These are phyloP conservation scores for Elmis aenea DNA, from an alignment of 2,888 invertebrate species.

Conservation along the genomic window DNA sequence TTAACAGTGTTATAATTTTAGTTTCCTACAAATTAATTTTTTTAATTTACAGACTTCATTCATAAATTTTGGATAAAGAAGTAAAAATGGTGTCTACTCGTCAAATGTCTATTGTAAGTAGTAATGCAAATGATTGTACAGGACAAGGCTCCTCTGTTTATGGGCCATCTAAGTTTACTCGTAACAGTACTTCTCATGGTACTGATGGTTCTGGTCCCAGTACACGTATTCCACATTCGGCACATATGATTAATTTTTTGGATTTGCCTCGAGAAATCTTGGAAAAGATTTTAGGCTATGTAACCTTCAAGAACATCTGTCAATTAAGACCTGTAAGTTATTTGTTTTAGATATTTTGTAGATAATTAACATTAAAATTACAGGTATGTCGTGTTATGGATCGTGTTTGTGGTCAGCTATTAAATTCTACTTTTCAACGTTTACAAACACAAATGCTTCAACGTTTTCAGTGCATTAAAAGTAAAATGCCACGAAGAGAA, in stretches of 20 bases:
- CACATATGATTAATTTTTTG: slow-evolving; percentile 48
- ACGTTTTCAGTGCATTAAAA: slow-evolving; percentile 82
- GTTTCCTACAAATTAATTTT: too few species aligned
- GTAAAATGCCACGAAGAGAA: slow-evolving; percentile 87
- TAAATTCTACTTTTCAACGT: slow-evolving; percentile 82
- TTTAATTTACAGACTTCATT: neutral
- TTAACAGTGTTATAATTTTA: too few species aligned
- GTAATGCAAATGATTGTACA: slow-evolving; percentile 35
- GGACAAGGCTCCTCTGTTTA: slow-evolving; percentile 22
- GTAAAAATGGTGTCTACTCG: slow-evolving; percentile 55
- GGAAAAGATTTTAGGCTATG: slow-evolving; percentile 70
- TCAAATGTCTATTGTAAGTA: slow-evolving; percentile 50
- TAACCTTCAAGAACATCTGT: slow-evolving; percentile 73
- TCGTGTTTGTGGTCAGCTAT: slow-evolving; percentile 67
- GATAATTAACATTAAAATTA: slow-evolving; percentile 15
- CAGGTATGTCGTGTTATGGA: slow-evolving; percentile 83
- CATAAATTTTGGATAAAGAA: neutral
- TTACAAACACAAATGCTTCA: slow-evolving; percentile 80
- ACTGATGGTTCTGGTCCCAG: slow-evolving; percentile 30
- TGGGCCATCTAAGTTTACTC: slow-evolving; percentile 38
- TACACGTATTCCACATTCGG: slow-evolving; percentile 23
- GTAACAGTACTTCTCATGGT: slow-evolving; percentile 30
- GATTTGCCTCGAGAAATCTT: slow-evolving; percentile 77
- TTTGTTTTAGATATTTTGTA: slow-evolving; percentile 10
- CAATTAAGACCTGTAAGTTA: slow-evolving; percentile 72